A percentile compares a stretch with the other conserved stretches of the same genome.
Conservation (phyloP, 2,888 invertebrate species). For the Standfussiana lucernea region DNA sequence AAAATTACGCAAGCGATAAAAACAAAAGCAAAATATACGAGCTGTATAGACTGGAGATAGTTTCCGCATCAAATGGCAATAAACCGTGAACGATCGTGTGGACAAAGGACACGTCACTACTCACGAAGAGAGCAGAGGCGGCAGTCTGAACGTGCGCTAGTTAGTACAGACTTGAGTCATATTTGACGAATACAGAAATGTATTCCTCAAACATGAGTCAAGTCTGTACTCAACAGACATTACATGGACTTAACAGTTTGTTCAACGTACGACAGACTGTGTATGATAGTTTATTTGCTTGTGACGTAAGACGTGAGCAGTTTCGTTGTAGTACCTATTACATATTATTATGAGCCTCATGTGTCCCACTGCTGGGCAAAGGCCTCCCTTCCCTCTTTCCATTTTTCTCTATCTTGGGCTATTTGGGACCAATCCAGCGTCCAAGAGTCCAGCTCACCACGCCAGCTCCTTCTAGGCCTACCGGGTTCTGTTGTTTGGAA, state of each 20-base stretch:
- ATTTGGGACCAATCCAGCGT: too few species aligned
- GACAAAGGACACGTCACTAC: conserved; percentile 15
- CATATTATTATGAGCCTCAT: too few species aligned
- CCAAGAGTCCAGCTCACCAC: too few species aligned
- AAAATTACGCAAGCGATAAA: conserved; percentile 25
- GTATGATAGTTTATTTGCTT: conserved; percentile 7
- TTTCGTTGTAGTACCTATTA: neutral
- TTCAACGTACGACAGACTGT: neutral
- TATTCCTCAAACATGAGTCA: neutral
- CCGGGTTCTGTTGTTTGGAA: too few species aligned
- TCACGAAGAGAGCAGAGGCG: neutral
- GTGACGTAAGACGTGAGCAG: neutral
- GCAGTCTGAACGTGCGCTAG: conserved; percentile 6
- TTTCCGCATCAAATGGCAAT: conserved; percentile 43
- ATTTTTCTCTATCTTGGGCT: too few species aligned
- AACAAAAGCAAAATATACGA: conserved; percentile 27
- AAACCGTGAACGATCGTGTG: conserved; percentile 35
- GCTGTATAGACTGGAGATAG: conserved; percentile 16
- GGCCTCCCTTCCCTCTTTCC: too few species aligned
- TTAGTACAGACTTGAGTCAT: neutral
- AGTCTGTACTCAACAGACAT: conserved; percentile 12
- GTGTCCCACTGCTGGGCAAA: too few species aligned
- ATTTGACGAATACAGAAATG: neutral
- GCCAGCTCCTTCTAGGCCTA: too few species aligned
- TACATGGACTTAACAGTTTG: conserved; percentile 4